Percentiles rank a stretch among this genome's conserved stretches.
phyloP scores from a whole-genome alignment of 2,797 vertebrate species.

The Poeciliopsis presidionis region DNA sequence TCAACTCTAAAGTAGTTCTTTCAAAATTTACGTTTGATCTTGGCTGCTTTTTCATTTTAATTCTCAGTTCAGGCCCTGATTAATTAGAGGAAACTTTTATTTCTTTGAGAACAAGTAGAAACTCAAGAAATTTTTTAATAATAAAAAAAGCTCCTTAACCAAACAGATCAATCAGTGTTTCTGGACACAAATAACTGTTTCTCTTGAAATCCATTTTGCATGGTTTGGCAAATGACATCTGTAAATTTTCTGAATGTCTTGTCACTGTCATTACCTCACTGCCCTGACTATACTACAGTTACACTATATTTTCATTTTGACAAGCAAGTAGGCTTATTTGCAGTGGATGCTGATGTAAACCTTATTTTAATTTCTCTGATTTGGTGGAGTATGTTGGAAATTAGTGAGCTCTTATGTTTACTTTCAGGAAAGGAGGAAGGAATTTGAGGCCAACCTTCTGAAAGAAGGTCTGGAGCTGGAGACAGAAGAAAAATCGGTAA shows the following conservation, averaged over 20 bases:
- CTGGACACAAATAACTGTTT: not conserved
- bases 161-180: not conserved
- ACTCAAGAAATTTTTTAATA: not conserved
- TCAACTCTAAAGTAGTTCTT: not conserved
- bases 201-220: not conserved
- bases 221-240: not conserved
- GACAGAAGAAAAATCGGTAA: slow-evolving; percentile 91
- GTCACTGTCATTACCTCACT: not conserved
- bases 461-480: slow-evolving; percentile 91
- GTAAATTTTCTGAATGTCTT: not conserved
- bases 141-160: not conserved
- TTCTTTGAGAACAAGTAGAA: not conserved
- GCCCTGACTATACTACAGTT: not conserved
- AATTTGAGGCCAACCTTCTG: slow-evolving; percentile 89
- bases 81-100: not conserved
- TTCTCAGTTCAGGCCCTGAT: not conserved
- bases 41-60: not conserved
- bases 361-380: not conserved
- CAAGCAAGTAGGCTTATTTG: not conserved
- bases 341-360: not conserved
- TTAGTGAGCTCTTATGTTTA: slow-evolving; percentile 13
- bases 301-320: not conserved
- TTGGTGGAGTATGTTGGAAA: not conserved
- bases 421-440: slow-evolving; percentile 89
- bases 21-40: not conserved